Conservation (phyloP, 2,113 vertebrate genomes). For the Oreochromis spilurus region DNA sequence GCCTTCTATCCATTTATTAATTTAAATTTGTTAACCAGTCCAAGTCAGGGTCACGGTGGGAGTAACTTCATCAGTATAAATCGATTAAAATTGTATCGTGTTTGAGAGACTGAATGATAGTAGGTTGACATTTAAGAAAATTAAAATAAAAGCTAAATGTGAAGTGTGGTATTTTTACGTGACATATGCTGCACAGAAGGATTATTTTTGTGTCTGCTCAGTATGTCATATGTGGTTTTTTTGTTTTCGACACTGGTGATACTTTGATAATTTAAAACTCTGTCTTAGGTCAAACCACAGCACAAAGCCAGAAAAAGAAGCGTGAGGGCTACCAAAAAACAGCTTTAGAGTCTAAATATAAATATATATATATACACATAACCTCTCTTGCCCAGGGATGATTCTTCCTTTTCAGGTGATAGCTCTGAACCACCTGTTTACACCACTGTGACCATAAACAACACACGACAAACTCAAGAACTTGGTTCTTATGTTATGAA, state of each 20-base stretch:
- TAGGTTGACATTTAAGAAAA: rapidly evolving
- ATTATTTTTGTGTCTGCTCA: not conserved
- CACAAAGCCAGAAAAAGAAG: not conserved
- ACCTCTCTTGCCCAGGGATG: too few species aligned
- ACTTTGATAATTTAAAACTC: not conserved
- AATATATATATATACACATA: rapidly evolving
- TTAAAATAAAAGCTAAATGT: not conserved
- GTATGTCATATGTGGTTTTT: not conserved
- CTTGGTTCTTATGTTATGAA: too few species aligned
- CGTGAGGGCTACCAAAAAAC: rapidly evolving
- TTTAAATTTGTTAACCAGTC: not conserved
- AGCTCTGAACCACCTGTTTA: too few species aligned
- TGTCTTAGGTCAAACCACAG: not conserved
- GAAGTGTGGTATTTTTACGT: not conserved
- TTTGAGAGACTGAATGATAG: not conserved
- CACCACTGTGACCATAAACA: too few species aligned
- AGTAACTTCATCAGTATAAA: too few species aligned
- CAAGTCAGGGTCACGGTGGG: too few species aligned
- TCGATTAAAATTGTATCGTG: too few species aligned
- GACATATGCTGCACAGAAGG: not conserved
- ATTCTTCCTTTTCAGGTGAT: too few species aligned
- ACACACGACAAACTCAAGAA: too few species aligned
- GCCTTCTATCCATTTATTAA: not conserved
- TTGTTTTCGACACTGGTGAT: not conserved
- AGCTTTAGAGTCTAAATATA: not conserved